Evolutionary conservation across 2,797 vertebrate genomes (phyloP), one percentile per base, ranked within the genome.

Genomic region (Propithecus perrieri): DNA sequence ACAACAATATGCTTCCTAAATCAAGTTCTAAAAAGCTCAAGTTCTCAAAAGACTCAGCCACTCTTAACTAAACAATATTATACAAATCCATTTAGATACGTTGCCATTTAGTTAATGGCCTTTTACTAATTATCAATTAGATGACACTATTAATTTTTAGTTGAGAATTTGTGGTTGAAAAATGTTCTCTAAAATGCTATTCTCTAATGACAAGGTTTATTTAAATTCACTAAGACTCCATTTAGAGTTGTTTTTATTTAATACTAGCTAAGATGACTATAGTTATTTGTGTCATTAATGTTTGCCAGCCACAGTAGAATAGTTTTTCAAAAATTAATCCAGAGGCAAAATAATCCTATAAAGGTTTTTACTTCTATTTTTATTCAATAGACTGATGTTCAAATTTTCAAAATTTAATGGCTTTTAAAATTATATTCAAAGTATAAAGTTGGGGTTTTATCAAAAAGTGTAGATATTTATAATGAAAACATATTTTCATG

Each of bases 271-370:
- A 99, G 97, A 98, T 99, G 99, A 99, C 99, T 99, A 99, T 95
- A 99, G 99, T 99, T 99, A 99, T 99, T 99, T 99, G 98, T 98
- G 98, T 95, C 98, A 99, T 99, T 99, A 99, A 99, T 98, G 99
- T 98, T 98, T 98, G 95, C 91, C 97, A 97, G 96, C 98, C 98
- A 98, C 98, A 98, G 98, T 98, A 98, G 96, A 72, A 98, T 96
- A 98, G 98, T 99, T 99, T 98, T 78, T 79, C 43, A 10, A 98
- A 97, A 98, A 98, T 96, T 94, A 96, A 98, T 93, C 97, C 94
- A 97, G 65, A 84, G 48, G 79, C 75, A 91, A 97, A 97, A 94
- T 43, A 14, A 65, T 88, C 95, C 71, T 89, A 96, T 97, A 98
- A 97, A 97, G 74, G 33, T 97, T 97, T 98, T 98, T 98, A 97